Base-by-base conservation (phyloP, 2,888 invertebrate genomes). In the Eledone cirrhosa region DNA sequence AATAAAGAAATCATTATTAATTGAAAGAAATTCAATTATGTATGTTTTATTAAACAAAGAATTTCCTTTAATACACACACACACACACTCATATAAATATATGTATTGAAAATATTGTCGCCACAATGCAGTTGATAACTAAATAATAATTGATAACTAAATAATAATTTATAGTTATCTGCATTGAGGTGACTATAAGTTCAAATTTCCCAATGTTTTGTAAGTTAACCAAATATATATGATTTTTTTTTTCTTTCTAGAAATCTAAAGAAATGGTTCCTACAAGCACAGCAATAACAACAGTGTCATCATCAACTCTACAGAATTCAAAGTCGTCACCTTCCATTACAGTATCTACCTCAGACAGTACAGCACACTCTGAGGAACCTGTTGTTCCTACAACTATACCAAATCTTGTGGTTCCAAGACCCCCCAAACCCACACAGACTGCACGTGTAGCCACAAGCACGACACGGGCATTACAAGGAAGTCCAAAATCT, bases 181-280 rank as follows among this genome's bases (percentile, higher is more conserved):
- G n/a, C n/a, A n/a, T n/a, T n/a, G n/a, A n/a, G n/a, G n/a, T n/a
- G n/a, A n/a, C n/a, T n/a, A n/a, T n/a, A n/a, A n/a, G n/a, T n/a
- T n/a, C n/a, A n/a, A n/a, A n/a, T n/a, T n/a, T n/a, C n/a, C n/a
- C n/a, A n/a, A n/a, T n/a, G n/a, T n/a, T n/a, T n/a, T n/a, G n/a
- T n/a, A n/a, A n/a, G n/a, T n/a, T n/a, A n/a, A n/a, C n/a, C n/a
- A n/a, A n/a, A n/a, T n/a, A n/a, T n/a, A n/a, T n/a, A n/a, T n/a
- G n/a, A n/a, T n/a, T 29, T 78, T 22, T 76, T 53, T 33, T n/a
- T 31, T 77, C 8, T 31, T 74, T 75, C 24, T 27, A 75, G 75
- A 75, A 75, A 75, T 27, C 75, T 47, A 75, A 75, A 48, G 75
- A 75, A 75, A 47, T 27, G 47, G 75, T 75, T 48, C 41, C n/a